These are phyloP conservation scores for Melanotaenia nigrans DNA, from an alignment of 2,797 vertebrate genomes.

Conservation along the genomic window DNA sequence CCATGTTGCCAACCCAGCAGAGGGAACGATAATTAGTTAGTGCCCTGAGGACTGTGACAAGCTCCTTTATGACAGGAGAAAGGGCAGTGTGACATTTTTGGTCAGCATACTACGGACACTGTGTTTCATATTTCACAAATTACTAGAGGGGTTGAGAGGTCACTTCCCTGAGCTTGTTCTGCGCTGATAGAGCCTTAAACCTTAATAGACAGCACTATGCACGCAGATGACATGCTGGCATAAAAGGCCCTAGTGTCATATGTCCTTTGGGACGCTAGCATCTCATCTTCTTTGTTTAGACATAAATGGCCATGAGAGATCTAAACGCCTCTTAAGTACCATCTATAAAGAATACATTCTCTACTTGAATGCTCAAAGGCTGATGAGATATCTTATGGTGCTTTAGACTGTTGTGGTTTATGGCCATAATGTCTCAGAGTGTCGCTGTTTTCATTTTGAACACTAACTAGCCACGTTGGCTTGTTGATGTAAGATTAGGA, in stretches of 20 bases:
- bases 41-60: conserved; percentile 73
- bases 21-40: conserved; percentile 79
- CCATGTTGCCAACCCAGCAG: conserved; percentile 47
- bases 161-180: conserved; percentile 66
- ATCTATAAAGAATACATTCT: conserved; percentile 58
- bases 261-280: conserved; percentile 49
- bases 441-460: conserved; percentile 40
- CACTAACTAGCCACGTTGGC: conserved; percentile 26
- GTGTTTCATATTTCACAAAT: conserved; percentile 67
- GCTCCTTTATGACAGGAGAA: conserved; percentile 75
- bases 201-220: conserved; percentile 58
- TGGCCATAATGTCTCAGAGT: conserved; percentile 22
- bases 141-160: conserved; percentile 74
- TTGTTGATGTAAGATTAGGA: conserved; percentile 30
- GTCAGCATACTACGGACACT: conserved; percentile 64
- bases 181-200: conserved; percentile 69
- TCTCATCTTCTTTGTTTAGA: conserved; percentile 69
- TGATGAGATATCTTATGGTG: conserved; percentile 42
- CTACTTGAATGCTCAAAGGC: conserved; percentile 46
- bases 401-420: conserved; percentile 31
- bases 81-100: conserved; percentile 84
- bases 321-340: conserved; percentile 47
- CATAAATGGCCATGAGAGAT: conserved; percentile 49
- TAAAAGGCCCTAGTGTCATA: conserved; percentile 15
- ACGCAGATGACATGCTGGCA: conserved; percentile 43